Conservation (phyloP, 2,113 vertebrate species). For the Pterophyllum scalare region DNA sequence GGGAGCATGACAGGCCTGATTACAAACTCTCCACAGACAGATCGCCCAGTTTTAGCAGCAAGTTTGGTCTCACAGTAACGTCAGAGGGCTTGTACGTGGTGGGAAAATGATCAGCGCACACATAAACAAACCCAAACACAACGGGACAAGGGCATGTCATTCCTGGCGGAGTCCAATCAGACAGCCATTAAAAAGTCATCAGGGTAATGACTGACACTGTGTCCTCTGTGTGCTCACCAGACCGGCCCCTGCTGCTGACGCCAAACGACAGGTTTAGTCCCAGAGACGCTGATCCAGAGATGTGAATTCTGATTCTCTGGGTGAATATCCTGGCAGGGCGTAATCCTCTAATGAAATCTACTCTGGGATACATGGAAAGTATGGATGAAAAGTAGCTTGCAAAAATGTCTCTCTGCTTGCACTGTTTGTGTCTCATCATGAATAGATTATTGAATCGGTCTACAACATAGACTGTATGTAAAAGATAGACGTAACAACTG, state of each 20-base stretch:
- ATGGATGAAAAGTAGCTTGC: neutral
- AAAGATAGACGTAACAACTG: neutral
- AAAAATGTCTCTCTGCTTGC: slow-evolving; percentile 9
- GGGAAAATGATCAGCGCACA: slow-evolving; percentile 16
- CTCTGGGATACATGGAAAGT: neutral
- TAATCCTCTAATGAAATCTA: neutral
- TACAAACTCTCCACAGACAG: slow-evolving; percentile 25
- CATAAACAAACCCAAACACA: slow-evolving; percentile 34
- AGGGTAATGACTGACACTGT: slow-evolving; percentile 69
- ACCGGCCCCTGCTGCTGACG: slow-evolving; percentile 36
- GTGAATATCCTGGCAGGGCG: neutral
- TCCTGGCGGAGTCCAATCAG: slow-evolving; percentile 63
- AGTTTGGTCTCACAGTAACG: slow-evolving; percentile 8
- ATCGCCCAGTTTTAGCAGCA: neutral
- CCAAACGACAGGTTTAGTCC: slow-evolving; percentile 37
- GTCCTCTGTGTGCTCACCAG: slow-evolving; percentile 64
- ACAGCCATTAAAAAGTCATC: slow-evolving; percentile 75
- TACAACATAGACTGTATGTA: neutral
- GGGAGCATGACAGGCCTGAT: slow-evolving; percentile 26
- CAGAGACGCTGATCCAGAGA: slow-evolving; percentile 20
- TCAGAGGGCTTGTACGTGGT: neutral
- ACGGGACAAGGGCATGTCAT: slow-evolving; percentile 64
- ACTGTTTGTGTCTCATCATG: slow-evolving; percentile 19
- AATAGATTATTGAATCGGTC: slow-evolving; percentile 5
- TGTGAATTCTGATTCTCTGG: slow-evolving; percentile 16